Percentiles rank a stretch among this genome's conserved stretches.
Evolutionary conservation across 2,888 invertebrate species (phyloP).

Genomic region (Halocaridina rubra): DNA sequence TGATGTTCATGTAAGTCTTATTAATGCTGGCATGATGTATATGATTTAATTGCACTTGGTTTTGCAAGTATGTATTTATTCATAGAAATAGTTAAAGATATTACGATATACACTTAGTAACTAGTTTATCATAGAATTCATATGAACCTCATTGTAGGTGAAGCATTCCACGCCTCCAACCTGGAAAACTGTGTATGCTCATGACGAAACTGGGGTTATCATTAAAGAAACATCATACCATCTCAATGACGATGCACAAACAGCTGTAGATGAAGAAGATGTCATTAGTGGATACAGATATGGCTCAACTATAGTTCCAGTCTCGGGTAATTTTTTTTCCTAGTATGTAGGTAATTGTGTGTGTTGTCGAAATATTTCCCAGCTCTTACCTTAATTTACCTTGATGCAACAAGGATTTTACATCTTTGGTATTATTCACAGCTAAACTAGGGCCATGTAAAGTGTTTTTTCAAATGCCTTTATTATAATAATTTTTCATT

Average conservation of each 20-base stretch:
- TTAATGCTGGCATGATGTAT: too few species aligned
- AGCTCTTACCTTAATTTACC: too few species aligned
- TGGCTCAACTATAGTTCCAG: constrained; percentile 75
- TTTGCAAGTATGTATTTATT: too few species aligned
- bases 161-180: constrained; percentile 68
- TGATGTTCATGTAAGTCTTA: too few species aligned
- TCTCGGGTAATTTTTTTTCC: constrained; percentile 66
- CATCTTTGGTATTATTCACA: neutral
- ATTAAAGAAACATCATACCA: constrained; percentile 65
- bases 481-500: neutral
- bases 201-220: constrained; percentile 67
- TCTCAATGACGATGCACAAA: constrained; percentile 70
- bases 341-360: too few species aligned
- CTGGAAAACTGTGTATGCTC: constrained; percentile 69
- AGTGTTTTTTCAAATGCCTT: neutral
- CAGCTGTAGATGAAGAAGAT: constrained; percentile 71
- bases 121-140: too few species aligned
- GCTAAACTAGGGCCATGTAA: neutral
- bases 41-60: too few species aligned
- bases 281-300: constrained; percentile 74
- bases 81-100: too few species aligned
- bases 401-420: neutral
- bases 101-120: too few species aligned
- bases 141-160: too few species aligned
- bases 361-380: too few species aligned